These are phyloP conservation scores for Ametastegia equiseti DNA, from an alignment of 2,888 invertebrate genomes.

Conservation along the genomic window DNA sequence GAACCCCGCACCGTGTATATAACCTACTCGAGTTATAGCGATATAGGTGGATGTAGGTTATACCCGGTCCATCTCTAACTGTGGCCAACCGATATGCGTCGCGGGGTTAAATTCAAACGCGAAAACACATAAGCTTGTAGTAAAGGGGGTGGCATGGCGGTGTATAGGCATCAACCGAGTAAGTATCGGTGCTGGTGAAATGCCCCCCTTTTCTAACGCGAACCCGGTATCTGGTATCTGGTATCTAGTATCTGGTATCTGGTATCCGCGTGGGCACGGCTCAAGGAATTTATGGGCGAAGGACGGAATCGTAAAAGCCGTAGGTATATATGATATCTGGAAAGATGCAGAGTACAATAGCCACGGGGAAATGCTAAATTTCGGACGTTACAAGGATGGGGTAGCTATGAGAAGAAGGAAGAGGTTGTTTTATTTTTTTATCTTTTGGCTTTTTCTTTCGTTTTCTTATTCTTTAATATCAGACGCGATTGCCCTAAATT, in stretches of 20 bases:
- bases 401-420: background rate
- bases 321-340: background rate
- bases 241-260: background rate
- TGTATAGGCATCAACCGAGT: too few relatives aligned
- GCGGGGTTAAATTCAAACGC: background rate
- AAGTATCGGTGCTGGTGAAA: slow-evolving; percentile 33
- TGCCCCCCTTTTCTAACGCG: slow-evolving; percentile 38
- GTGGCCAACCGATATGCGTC: background rate
- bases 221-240: background rate
- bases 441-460: background rate
- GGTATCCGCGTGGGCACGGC: background rate
- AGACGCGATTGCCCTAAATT: slow-evolving; percentile 37
- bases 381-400: background rate
- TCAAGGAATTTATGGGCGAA: slow-evolving; percentile 39
- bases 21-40: background rate
- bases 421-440: slow-evolving; percentile 30
- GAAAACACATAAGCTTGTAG: slow-evolving; percentile 31
- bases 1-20: background rate
- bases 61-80: background rate
- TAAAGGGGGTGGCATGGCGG: too few relatives aligned
- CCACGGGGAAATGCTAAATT: slow-evolving; percentile 37
- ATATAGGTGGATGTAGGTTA: background rate
- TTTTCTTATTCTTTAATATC: slow-evolving; percentile 17
- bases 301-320: slow-evolving; percentile 33
- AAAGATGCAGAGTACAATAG: slow-evolving; percentile 33